Percentiles rank a stretch among this genome's conserved stretches.
Evolutionary conservation across 1,140 invertebrate species (phyloP).

Genomic region (Medauroidea extradentata): DNA sequence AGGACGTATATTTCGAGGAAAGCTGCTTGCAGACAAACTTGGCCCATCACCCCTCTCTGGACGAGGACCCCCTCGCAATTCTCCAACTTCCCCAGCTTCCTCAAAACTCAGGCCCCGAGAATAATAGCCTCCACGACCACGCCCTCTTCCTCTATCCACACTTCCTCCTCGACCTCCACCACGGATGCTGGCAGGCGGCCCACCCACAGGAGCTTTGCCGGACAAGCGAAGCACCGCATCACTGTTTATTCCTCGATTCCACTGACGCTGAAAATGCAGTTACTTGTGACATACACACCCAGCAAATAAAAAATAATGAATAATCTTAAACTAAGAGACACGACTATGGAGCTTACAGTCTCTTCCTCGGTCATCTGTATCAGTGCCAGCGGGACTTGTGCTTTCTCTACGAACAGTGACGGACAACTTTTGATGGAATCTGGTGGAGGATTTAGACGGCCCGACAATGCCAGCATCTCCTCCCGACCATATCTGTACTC

Average conservation of each 20-base stretch:
- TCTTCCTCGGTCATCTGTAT: conserved; percentile 77
- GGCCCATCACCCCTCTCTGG: neutral
- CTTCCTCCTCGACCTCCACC: conserved; percentile 54
- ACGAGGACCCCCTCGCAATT: conserved; percentile 41
- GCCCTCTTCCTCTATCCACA: conserved; percentile 52
- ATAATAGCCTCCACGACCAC: conserved; percentile 52
- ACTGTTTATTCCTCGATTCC: conserved; percentile 56
- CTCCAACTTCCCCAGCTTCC: conserved; percentile 43
- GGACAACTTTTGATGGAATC: conserved; percentile 58
- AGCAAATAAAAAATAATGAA: neutral
- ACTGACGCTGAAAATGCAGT: conserved; percentile 46
- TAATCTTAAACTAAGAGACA: conserved; percentile 12
- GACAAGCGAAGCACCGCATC: conserved; percentile 47
- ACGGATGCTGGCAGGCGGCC: conserved; percentile 1
- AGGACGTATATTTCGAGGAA: conserved; percentile 12
- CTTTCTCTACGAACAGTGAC: conserved; percentile 66
- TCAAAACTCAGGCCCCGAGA: conserved; percentile 52
- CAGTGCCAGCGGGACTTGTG: conserved; percentile 71
- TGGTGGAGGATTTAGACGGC: conserved; percentile 62
- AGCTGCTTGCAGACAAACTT: conserved; percentile 3
- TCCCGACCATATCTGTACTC: conserved; percentile 79
- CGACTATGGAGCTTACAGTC: conserved; percentile 50
- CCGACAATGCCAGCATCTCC: conserved; percentile 82
- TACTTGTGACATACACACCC: neutral
- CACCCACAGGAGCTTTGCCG: conserved; percentile 26